Evolutionary conservation across 2,888 invertebrate genomes (phyloP).

Genomic region (Xestoiulus laeticollis): DNA sequence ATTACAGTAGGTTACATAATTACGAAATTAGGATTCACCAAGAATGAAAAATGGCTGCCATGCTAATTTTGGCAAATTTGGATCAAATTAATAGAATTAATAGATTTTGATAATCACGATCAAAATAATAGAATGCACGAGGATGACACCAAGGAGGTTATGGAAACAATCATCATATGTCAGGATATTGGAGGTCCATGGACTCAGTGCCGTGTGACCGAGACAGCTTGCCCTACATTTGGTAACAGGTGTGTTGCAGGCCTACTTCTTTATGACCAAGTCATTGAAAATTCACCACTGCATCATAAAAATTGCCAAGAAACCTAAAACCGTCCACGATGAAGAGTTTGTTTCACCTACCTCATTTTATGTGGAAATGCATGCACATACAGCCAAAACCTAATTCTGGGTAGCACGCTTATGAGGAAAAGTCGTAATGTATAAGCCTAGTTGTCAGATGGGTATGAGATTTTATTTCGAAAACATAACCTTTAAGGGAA

Average conservation of each 20-base stretch:
- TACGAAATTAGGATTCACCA: not conserved
- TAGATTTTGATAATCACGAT: too few relatives aligned
- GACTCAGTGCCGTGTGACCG: constrained; percentile 34
- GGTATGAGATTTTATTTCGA: too few relatives aligned
- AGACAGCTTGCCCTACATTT: not conserved
- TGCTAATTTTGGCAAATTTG: not conserved
- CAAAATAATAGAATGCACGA: not conserved
- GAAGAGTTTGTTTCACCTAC: not conserved
- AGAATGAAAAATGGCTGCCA: constrained; percentile 6
- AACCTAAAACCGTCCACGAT: not conserved
- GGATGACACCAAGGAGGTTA: not conserved
- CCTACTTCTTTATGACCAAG: not conserved
- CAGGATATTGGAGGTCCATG: constrained; percentile 2
- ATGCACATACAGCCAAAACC: not conserved
- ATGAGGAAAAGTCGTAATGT: too few relatives aligned
- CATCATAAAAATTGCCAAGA: not conserved
- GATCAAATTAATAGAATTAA: too few relatives aligned
- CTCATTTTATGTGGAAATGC: not conserved
- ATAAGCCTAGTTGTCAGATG: too few relatives aligned
- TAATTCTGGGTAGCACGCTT: not conserved
- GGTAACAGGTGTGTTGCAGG: not conserved
- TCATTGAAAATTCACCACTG: not conserved
- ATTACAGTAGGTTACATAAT: not conserved
- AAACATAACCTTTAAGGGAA: too few relatives aligned
- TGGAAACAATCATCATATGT: too few relatives aligned